These are phyloP conservation scores for Pristionchus japonicus DNA, from an alignment of 2,888 invertebrate genomes.

Conservation along the genomic window DNA sequence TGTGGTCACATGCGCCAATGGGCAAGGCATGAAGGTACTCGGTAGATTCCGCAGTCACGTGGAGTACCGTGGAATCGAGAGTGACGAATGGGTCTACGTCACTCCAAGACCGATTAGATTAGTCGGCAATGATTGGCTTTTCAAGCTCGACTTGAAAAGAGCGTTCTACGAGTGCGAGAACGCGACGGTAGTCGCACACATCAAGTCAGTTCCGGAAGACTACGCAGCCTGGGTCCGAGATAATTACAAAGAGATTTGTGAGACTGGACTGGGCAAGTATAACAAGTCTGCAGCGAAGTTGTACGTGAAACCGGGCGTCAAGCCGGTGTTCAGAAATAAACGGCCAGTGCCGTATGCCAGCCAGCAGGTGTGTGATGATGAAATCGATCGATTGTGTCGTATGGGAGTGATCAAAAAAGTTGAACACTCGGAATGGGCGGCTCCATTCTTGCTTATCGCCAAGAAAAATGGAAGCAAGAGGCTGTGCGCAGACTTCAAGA, in stretches of 20 bases:
- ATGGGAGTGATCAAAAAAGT: neutral
- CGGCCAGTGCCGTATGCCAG: neutral
- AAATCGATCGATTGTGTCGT: neutral
- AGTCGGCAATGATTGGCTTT: neutral
- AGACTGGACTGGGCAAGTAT: slow-evolving; percentile 11
- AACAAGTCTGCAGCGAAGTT: neutral
- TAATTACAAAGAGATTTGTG: neutral
- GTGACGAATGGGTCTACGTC: too few relatives aligned
- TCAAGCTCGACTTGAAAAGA: too few relatives aligned
- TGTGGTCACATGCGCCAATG: neutral
- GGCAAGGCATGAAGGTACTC: neutral
- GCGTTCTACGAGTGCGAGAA: neutral
- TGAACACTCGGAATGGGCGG: slow-evolving; percentile 6
- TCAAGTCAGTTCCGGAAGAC: neutral
- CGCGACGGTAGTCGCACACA: neutral
- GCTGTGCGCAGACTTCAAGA: neutral
- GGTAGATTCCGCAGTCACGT: neutral
- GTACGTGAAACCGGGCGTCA: neutral
- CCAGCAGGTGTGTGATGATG: neutral
- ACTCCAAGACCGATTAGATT: neutral
- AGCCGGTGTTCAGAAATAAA: neutral
- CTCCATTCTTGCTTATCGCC: neutral
- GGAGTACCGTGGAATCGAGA: neutral
- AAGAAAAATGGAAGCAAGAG: neutral
- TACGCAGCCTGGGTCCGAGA: neutral